Base-by-base conservation (phyloP, 2,888 invertebrate genomes). In the Glaucopsyche alexis region DNA sequence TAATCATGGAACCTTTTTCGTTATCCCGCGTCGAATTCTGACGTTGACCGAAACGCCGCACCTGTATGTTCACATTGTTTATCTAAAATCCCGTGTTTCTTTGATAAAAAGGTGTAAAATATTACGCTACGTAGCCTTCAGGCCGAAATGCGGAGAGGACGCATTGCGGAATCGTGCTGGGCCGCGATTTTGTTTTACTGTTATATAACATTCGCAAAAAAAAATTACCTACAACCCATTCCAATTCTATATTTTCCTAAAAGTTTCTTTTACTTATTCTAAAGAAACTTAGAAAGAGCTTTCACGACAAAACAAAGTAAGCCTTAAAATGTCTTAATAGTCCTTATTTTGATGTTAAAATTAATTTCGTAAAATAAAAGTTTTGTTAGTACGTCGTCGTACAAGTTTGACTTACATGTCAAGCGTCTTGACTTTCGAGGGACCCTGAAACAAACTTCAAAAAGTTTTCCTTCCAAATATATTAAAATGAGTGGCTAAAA, bases 31-130 rank as follows among this genome's bases (percentile, higher is more conserved):
- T 75, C 72, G 71, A 71, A 74, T 71, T 72, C 70, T 47, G 71
- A 69, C 49, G 72, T 16, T 49, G 49, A 49, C 47, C 47, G 47
- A 69, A 69, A 69, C 79, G 76, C 77, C 80, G 78, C 89, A 89
- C 87, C 88, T 89, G 88, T 78, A 81, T 80, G 79, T 83, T 87
- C 87, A 75, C 87, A 47, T 69, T 69, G 69, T 82, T 82, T 49
- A 45, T 29, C 69, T 49, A 29, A 67, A 69, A 19, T 47, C 47
- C 47, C 6, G 7, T n/a, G 40, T n/a, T 42, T 5, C 11, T 66
- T 42, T 16, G n/a, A 42, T 66, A n/a, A 42, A 66, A 60, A 6
- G 29, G 19, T 55, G 16, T 19, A 19, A 55, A 19, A 55, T 55
- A 55, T 55, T 55, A 55, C 55, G 55, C 55, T 55, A 19, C 55